Percentiles rank a stretch among this genome's conserved stretches.
Conservation (phyloP, 2,888 invertebrate species). For the Hyposoter didymator region DNA sequence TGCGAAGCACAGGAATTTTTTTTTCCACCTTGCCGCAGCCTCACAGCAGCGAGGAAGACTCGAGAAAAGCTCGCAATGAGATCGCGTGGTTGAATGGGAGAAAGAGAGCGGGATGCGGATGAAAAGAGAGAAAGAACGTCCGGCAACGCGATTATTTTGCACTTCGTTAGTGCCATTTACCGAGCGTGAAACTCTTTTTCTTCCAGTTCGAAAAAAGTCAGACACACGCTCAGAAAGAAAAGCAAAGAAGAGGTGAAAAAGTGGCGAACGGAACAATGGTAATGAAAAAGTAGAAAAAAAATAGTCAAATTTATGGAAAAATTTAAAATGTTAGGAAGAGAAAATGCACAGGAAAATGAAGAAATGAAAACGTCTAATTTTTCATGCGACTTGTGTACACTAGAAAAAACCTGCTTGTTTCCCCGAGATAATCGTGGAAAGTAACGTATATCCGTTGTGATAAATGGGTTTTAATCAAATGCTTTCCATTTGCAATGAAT, state of each 20-base stretch:
- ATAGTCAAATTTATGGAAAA: not conserved
- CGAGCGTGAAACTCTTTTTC: constrained; percentile 7
- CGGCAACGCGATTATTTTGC: constrained; percentile 62
- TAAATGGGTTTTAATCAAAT: constrained; percentile 75
- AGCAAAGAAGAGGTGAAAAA: constrained; percentile 6
- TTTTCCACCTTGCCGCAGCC: constrained; percentile 25
- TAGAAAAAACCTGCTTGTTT: not conserved
- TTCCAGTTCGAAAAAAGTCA: constrained; percentile 4
- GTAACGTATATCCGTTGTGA: constrained; percentile 63
- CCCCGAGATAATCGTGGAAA: constrained; percentile 1
- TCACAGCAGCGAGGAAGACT: constrained; percentile 29
- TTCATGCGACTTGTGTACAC: not conserved
- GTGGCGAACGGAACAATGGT: not conserved
- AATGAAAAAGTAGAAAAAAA: not conserved
- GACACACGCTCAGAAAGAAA: constrained; percentile 1
- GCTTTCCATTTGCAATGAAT: constrained; percentile 68
- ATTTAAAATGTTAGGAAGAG: not conserved
- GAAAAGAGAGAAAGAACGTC: constrained; percentile 36
- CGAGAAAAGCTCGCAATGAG: constrained; percentile 46
- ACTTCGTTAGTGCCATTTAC: constrained; percentile 57
- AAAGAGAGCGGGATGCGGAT: constrained; percentile 3
- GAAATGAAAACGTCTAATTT: constrained; percentile 15
- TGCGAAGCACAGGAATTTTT: constrained; percentile 17
- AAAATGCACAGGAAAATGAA: not conserved
- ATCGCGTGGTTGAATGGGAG: constrained; percentile 20